Conservation (phyloP, 23 tunicate species). For the Pegea sp. region DNA sequence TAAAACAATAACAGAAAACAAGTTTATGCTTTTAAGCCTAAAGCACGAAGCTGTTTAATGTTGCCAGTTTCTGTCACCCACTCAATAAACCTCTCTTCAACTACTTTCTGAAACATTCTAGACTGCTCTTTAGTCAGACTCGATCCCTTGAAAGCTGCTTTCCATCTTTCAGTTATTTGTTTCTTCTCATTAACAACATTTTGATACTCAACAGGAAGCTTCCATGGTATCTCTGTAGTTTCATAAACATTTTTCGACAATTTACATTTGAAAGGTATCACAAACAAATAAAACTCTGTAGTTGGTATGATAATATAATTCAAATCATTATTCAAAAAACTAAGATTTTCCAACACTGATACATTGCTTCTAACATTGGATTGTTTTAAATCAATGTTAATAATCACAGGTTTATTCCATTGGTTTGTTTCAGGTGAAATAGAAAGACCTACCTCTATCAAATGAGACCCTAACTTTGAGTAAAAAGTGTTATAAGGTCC, state of each 20-base stretch:
- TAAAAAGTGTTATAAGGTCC: conserved; percentile 84
- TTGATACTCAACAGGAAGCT: conserved; percentile 37
- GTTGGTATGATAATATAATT: conserved; percentile 12
- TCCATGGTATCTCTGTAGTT: conserved; percentile 57
- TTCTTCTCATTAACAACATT: conserved; percentile 47
- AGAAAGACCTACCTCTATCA: conserved; percentile 37
- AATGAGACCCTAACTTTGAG: conserved; percentile 36
- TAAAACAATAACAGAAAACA: too few relatives aligned
- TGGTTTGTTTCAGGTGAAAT: conserved; percentile 69
- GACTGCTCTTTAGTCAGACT: conserved; percentile 51
- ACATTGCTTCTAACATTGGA: not conserved
- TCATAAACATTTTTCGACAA: conserved; percentile 1
- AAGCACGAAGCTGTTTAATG: conserved; percentile 48
- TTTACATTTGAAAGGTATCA: conserved; percentile 41
- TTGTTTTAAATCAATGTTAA: conserved; percentile 6
- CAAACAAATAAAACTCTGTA: conserved; percentile 35
- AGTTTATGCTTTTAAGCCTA: conserved; percentile 17
- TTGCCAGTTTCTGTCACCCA: conserved; percentile 55
- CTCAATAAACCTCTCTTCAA: conserved; percentile 46
- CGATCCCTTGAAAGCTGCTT: conserved; percentile 44
- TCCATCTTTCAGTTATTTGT: conserved; percentile 39
- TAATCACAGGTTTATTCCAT: conserved; percentile 64
- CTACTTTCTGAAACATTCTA: conserved; percentile 23
- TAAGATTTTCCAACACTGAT: not conserved
- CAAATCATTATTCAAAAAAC: too few relatives aligned